Evolutionary conservation across 30 jellyfish, hydroid and myxozoan genomes (phyloP).

Genomic region (Cassiopea xamachana): DNA sequence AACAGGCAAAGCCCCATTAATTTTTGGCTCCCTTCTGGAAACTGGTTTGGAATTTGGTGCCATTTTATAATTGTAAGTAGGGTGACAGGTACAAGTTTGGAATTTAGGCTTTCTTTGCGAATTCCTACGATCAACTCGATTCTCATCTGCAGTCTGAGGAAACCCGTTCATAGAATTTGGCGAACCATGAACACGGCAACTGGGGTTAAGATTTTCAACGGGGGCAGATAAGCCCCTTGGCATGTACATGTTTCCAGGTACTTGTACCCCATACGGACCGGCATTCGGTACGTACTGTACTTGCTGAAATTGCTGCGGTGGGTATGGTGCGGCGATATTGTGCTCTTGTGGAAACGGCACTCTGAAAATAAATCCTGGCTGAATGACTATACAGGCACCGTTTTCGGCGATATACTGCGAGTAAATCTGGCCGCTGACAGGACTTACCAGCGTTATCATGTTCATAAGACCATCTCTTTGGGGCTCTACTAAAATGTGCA

Average conservation of each 20-base stretch:
- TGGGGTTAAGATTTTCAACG: conserved; percentile 67
- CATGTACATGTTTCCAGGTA: conserved; percentile 71
- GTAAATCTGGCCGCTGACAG: conserved; percentile 87
- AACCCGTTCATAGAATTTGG: conserved; percentile 41
- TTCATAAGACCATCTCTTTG: conserved; percentile 95
- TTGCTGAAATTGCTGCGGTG: conserved; percentile 69
- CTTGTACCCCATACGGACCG: conserved; percentile 61
- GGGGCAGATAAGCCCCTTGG: conserved; percentile 71
- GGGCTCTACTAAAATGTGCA: conserved; percentile 95
- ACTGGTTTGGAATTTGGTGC: conserved; percentile 1
- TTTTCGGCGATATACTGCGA: conserved; percentile 91
- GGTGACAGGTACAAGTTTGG: conserved; percentile 45
- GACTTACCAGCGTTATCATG: conserved; percentile 86
- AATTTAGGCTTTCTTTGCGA: conserved; percentile 78
- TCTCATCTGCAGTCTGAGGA: conserved; percentile 56
- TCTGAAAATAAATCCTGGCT: conserved; percentile 95
- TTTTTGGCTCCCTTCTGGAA: conserved; percentile 58
- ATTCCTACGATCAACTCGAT: conserved; percentile 79
- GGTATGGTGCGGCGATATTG: conserved; percentile 67
- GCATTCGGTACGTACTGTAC: conserved; percentile 53
- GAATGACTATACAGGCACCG: conserved; percentile 93
- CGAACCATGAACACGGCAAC: conserved; percentile 89
- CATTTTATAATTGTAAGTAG: conserved; percentile 30
- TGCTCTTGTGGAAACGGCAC: conserved; percentile 98
- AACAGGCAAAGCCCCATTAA: conserved; percentile 55